Base-by-base conservation (phyloP, 2,113 vertebrate species). In the Petromus typicus region DNA sequence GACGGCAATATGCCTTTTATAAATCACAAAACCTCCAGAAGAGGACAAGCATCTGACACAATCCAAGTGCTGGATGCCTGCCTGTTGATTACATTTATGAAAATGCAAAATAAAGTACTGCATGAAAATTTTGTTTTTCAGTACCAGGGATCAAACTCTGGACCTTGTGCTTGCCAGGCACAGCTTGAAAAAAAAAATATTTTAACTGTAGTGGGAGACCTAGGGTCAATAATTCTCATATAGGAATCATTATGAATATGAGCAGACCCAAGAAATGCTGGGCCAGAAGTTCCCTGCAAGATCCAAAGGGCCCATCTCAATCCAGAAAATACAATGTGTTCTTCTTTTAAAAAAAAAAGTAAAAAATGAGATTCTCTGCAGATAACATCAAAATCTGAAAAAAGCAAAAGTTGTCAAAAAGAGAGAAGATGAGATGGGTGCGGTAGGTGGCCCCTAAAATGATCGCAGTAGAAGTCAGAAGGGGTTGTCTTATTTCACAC, bases 1-100 rank as follows among this genome's bases (percentile, higher is more conserved):
- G 13, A 90, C 89, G 81, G 94, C 75, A 82, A 54, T 92, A 69
- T 57, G n/a, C 40, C 56, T 67, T 80, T 73, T 7, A 64, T 5
- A 88, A 81, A 87, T 51, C 78, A 86, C 40, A 1, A 45, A 61
- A 32, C 54, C 11, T 30, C 45, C 37, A n/a, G 43, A 71, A 82
- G 23, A 89, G 32, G 78, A 45, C 2, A 59, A n/a, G 13, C 34
- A 14, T 23, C 43, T 37, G 71, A 43, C 20, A 54, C 7, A 0
- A 1, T 1, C 0, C 25, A 75, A 73, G n/a, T 54, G 14, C 34
- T 43, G 4, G 79, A 71, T 37, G 20, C 51, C 20, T 87, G 7
- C 71, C 20, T 87, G 7, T 64, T 63, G 79, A 81, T 25, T 59
- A 73, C 63, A 43, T 73, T 12, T 45, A n/a, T n/a, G 18, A 34